Base-by-base conservation (phyloP, 2,113 vertebrate genomes). In the Pyxicephalus adspersus region DNA sequence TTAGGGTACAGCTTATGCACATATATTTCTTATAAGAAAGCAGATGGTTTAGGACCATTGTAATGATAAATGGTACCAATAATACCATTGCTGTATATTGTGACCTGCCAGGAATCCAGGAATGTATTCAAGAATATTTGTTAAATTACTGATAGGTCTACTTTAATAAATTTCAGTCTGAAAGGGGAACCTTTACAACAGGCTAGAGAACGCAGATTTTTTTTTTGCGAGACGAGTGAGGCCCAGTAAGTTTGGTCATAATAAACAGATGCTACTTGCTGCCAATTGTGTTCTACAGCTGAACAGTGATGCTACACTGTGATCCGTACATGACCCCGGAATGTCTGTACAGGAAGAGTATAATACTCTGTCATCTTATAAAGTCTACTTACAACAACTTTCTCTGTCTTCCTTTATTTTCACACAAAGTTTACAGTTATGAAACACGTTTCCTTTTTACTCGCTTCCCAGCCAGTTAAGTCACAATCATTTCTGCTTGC, bases 291-390 rank as follows among this genome's bases (percentile, higher is more conserved):
- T 78, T 20, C 29, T 66, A 29, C 76, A 78, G 51, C 75, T 77
- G 25, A 77, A 28, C n/a, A 34, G 34, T 76, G 58, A 76, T 26
- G 73, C 58, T 64, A 63, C 31, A 61, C 3, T 0, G 26, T 77
- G 75, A 77, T 77, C 45, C 65, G 38, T 50, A 22, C 9, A 77
- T 65, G 75, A 77, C 75, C 75, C 75, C 75, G 29, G n/a, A 52
- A 78, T 58, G 76, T 78, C 76, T 78, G 64, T 55, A 77, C 76
- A 66, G 76, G 76, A 77, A 77, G 26, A 38, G 63, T 34, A 77
- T 55, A 77, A 77, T 66, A 77, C 38, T 76, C 60, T 28, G 74
- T 77, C 74, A 76, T 63, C 55, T 64, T 77, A 28, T 77, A 77
- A 55, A 67, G 64, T 78, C 64, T 78, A 64, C 50, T 51, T 64